A percentile compares a stretch with the other conserved stretches of the same genome.
Conservation (phyloP, 2,113 vertebrate species). For the Phylloscopus trochilus region DNA sequence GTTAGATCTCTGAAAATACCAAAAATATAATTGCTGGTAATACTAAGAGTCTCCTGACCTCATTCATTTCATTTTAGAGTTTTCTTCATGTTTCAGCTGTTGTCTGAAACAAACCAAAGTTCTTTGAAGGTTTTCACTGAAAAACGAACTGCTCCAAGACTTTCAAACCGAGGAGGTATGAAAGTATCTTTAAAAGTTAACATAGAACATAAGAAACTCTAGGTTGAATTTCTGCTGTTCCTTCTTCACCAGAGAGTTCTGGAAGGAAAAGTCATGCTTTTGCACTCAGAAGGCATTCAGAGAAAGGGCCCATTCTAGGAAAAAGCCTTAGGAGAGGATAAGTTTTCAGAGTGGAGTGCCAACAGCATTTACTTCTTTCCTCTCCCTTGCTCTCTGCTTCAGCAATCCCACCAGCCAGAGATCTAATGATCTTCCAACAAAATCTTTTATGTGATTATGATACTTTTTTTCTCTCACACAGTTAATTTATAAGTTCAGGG, state of each 20-base stretch:
- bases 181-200: not conserved
- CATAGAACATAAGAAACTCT: not conserved
- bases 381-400: not conserved
- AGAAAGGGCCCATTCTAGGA: not conserved
- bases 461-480: not conserved
- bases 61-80: not conserved
- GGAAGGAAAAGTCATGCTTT: not conserved
- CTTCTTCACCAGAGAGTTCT: not conserved
- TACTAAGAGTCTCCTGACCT: not conserved
- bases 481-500: not conserved
- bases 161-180: not conserved
- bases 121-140: not conserved
- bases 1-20: not conserved
- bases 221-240: not conserved
- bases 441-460: not conserved
- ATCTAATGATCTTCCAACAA: not conserved
- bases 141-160: not conserved
- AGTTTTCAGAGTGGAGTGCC: not conserved
- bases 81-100: not conserved
- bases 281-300: not conserved
- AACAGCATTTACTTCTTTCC: not conserved
- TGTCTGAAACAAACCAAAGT: not conserved
- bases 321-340: not conserved
- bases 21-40: not conserved
- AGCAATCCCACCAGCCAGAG: not conserved